Conservation (phyloP, 1,140 invertebrate genomes). For the Campoletis sonorensis region DNA sequence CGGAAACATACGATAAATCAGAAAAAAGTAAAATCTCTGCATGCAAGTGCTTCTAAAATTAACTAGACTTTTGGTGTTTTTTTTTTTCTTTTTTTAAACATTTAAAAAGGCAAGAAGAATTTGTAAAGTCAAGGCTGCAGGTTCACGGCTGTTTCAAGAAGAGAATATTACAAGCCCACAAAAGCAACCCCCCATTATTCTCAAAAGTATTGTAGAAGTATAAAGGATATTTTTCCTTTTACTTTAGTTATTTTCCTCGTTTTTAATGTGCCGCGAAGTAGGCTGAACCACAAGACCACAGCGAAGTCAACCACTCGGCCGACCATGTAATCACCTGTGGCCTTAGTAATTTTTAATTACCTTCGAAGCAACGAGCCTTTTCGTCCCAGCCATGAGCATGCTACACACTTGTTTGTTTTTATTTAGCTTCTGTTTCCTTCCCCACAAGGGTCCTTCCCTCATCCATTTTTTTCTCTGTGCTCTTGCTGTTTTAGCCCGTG, state of each 20-base stretch:
- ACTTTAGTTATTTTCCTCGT: slow-evolving; percentile 17
- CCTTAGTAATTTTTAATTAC: slow-evolving; percentile 60
- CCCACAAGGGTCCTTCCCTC: slow-evolving; percentile 10
- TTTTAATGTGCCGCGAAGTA: slow-evolving; percentile 27
- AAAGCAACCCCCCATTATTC: not conserved
- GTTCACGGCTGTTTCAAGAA: not conserved
- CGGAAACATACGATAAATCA: too few species aligned
- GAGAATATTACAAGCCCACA: not conserved
- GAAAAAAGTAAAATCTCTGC: too few species aligned
- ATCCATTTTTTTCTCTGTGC: not conserved
- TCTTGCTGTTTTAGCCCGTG: not conserved
- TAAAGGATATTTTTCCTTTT: slow-evolving; percentile 11
- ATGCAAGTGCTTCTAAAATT: too few species aligned
- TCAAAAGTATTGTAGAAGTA: not conserved
- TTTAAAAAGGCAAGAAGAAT: not conserved
- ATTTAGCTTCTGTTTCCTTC: slow-evolving; percentile 15
- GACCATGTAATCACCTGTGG: slow-evolving; percentile 54
- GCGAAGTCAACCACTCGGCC: slow-evolving; percentile 29
- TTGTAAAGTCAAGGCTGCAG: not conserved
- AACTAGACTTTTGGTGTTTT: too few species aligned
- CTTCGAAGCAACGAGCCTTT: slow-evolving; percentile 36
- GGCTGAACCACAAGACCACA: slow-evolving; percentile 38
- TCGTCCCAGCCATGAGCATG: slow-evolving; percentile 16
- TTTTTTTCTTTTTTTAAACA: too few species aligned
- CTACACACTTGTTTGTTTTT: slow-evolving; percentile 24